A percentile compares a stretch with the other conserved stretches of the same genome.
These are phyloP conservation scores for Notarius quadriscutis DNA, from an alignment of 2,113 vertebrate genomes.

Conservation along the genomic window DNA sequence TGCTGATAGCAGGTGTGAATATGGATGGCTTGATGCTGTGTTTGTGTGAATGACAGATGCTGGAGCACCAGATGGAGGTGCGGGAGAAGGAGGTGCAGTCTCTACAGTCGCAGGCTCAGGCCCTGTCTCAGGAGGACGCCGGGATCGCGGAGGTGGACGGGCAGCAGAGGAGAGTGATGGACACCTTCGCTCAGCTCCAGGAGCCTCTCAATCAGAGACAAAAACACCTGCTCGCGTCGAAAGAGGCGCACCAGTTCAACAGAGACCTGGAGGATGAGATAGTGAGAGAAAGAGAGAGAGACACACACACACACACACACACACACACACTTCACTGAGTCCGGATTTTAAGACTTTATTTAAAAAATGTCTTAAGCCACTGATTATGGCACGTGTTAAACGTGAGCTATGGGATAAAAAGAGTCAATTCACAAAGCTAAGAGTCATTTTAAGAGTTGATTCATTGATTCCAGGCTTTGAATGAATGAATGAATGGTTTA, in stretches of 20 bases:
- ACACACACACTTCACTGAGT: background rate
- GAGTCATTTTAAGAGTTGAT: background rate
- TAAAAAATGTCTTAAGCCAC: background rate
- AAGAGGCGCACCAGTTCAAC: slow-evolving; percentile 91
- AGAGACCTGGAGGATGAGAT: slow-evolving; percentile 92
- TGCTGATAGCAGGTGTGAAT: background rate
- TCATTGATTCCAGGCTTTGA: background rate
- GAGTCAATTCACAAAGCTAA: background rate
- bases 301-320: background rate
- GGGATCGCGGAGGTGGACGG: slow-evolving; percentile 80
- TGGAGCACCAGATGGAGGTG: slow-evolving; percentile 90
- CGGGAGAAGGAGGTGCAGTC: slow-evolving; percentile 89
- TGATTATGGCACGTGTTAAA: background rate
- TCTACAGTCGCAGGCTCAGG: slow-evolving; percentile 82
- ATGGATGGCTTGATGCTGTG: background rate
- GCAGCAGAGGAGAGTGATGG: slow-evolving; percentile 77
- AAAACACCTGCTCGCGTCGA: slow-evolving; percentile 80
- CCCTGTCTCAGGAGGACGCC: slow-evolving; percentile 83
- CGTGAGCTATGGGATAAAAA: background rate
- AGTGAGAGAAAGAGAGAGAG: slow-evolving; percentile 89
- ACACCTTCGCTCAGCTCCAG: slow-evolving; percentile 77
- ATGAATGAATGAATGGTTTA: no score
- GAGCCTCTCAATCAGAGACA: slow-evolving; percentile 80
- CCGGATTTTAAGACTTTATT: background rate
- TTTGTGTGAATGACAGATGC: slow-evolving; percentile 73